Conservation (phyloP, 2,888 invertebrate genomes). For the Lysandra bellargus region DNA sequence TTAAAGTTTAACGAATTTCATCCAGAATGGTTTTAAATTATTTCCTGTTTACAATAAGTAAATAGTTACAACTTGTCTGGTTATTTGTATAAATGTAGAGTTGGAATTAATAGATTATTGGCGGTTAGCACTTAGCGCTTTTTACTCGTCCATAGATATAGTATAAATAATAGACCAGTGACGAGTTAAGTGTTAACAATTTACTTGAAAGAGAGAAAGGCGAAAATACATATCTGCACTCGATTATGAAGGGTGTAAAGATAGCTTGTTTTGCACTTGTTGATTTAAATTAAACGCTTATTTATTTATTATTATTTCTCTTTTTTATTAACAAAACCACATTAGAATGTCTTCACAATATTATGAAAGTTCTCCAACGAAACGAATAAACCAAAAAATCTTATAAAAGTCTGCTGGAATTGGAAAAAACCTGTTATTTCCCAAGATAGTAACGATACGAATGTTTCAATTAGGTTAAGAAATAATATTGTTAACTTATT, state of each 20-base stretch:
- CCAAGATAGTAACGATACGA: neutral
- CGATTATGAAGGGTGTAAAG: neutral
- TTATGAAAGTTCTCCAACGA: neutral
- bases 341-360: neutral
- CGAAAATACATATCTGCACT: neutral
- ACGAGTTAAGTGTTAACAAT: neutral
- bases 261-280: neutral
- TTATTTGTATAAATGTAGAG: neutral
- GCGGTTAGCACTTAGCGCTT: neutral
- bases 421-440: neutral
- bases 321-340: neutral
- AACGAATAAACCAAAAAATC: neutral
- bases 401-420: neutral
- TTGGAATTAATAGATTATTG: neutral
- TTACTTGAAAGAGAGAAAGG: slow-evolving; percentile 4
- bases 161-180: neutral
- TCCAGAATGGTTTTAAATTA: too few species aligned
- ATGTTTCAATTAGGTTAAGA: neutral
- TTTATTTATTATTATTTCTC: neutral
- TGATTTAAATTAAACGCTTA: neutral
- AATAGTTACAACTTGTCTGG: neutral
- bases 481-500: neutral
- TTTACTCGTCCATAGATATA: neutral
- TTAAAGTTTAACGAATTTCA: too few species aligned
- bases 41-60: neutral